Percentiles rank a stretch among this genome's conserved stretches.
Conservation (phyloP, 2,888 invertebrate species). For the Griposia aprilina region DNA sequence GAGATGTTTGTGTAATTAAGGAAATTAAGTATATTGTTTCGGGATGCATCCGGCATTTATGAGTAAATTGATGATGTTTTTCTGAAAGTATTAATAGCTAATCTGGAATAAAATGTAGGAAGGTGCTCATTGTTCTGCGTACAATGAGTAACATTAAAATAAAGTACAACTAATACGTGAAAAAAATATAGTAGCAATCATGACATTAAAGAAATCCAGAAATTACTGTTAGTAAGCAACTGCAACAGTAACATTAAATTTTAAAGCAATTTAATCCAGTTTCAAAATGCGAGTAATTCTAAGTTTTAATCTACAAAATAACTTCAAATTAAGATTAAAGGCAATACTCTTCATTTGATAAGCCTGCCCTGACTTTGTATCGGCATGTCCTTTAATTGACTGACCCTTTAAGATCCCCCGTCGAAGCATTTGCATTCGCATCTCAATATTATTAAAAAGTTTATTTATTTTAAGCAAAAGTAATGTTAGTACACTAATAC, state of each 20-base stretch:
- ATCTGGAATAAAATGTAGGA: not conserved
- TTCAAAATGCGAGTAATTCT: conserved; percentile 21
- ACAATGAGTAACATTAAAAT: not conserved
- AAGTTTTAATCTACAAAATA: conserved; percentile 46
- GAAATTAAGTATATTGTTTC: conserved; percentile 17
- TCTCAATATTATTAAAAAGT: conserved; percentile 27
- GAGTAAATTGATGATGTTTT: not conserved
- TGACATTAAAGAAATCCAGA: not conserved
- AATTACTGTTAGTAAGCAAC: not conserved
- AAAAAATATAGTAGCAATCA: not conserved
- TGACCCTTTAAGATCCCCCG: conserved; percentile 38
- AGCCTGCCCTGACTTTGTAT: conserved; percentile 28
- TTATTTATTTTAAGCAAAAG: conserved; percentile 33
- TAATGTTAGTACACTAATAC: conserved; percentile 43
- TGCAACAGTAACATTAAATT: conserved; percentile 6
- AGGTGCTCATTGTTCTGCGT: not conserved
- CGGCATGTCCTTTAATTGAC: conserved; percentile 55
- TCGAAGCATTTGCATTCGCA: conserved; percentile 27
- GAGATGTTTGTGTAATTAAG: conserved; percentile 13
- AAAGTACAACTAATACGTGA: no score
- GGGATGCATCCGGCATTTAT: not conserved
- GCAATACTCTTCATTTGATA: conserved; percentile 46
- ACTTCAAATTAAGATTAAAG: conserved; percentile 64
- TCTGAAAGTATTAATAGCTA: not conserved
- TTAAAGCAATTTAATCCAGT: conserved; percentile 26